Conservation (phyloP, 1,140 invertebrate genomes). For the Nasonia longicornis region DNA sequence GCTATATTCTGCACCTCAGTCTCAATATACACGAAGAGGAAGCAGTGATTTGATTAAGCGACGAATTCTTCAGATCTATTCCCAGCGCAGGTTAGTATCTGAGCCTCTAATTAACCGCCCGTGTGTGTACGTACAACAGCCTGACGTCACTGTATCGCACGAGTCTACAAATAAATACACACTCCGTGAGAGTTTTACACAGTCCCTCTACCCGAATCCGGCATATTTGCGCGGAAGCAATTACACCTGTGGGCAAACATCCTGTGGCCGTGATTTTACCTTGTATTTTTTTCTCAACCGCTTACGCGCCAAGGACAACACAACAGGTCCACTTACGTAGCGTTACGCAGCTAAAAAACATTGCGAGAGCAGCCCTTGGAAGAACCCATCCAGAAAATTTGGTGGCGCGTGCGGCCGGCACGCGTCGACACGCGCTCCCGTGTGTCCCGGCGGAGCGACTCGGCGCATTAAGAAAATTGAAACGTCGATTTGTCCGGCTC, state of each 20-base stretch:
- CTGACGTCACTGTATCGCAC: no score
- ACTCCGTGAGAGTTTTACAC: no score
- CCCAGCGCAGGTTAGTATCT: no score
- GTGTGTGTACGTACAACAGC: no score
- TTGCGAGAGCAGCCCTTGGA: neutral
- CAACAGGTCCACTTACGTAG: neutral
- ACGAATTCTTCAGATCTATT: no score
- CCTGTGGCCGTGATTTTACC: neutral
- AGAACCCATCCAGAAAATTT: neutral
- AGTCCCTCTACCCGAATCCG: no score
- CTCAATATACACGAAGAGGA: no score
- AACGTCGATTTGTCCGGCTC: constrained; percentile 68
- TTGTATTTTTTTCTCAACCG: neutral
- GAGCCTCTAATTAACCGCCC: no score
- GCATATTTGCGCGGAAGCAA: neutral
- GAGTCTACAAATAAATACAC: no score
- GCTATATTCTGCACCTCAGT: no score
- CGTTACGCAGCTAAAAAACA: neutral
- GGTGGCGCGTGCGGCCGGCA: constrained; percentile 46
- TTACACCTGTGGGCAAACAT: neutral
- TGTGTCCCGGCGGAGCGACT: constrained; percentile 45
- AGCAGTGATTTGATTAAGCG: no score
- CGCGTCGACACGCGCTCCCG: constrained; percentile 62
- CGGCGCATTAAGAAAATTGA: constrained; percentile 69
- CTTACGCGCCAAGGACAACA: neutral